Percentiles rank a stretch among this genome's conserved stretches.
These are phyloP conservation scores for Andricus quercusramuli DNA, from an alignment of 2,888 invertebrate species.

Conservation along the genomic window DNA sequence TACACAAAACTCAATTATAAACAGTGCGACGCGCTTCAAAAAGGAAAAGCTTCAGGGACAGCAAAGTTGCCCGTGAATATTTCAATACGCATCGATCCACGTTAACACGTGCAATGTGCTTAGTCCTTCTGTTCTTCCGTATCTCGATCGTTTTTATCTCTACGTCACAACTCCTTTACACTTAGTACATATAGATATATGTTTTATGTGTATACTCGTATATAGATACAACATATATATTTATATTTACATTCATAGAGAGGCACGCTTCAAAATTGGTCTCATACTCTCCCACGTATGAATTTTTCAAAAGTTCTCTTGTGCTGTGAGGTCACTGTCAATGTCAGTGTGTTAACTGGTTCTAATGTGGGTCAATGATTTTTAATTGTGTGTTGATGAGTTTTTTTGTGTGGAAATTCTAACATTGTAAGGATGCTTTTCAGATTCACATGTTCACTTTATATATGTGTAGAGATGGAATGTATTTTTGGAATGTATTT, in stretches of 20 bases:
- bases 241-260: neutral
- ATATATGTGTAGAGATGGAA: neutral
- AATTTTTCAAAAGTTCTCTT: constrained; percentile 4
- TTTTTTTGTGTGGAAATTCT: neutral
- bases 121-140: constrained; percentile 41
- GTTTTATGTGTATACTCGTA: neutral
- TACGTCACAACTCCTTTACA: neutral
- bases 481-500: neutral
- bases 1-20: neutral
- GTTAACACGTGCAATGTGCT: constrained; percentile 55
- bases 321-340: constrained; percentile 11
- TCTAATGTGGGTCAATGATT: neutral
- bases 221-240: constrained; percentile 14
- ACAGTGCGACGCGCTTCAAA: neutral
- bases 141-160: constrained; percentile 25
- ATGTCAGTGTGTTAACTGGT: neutral
- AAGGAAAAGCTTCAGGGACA: constrained; percentile 52
- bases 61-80: constrained; percentile 60
- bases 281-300: constrained; percentile 36
- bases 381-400: neutral
- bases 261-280: constrained; percentile 39
- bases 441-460: neutral
- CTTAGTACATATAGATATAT: constrained; percentile 4
- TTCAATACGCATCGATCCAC: constrained; percentile 67
- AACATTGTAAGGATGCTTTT: neutral